phyloP scores from a whole-genome alignment of 2,888 invertebrate genomes.

The Eudasyphora cyanicolor region DNA sequence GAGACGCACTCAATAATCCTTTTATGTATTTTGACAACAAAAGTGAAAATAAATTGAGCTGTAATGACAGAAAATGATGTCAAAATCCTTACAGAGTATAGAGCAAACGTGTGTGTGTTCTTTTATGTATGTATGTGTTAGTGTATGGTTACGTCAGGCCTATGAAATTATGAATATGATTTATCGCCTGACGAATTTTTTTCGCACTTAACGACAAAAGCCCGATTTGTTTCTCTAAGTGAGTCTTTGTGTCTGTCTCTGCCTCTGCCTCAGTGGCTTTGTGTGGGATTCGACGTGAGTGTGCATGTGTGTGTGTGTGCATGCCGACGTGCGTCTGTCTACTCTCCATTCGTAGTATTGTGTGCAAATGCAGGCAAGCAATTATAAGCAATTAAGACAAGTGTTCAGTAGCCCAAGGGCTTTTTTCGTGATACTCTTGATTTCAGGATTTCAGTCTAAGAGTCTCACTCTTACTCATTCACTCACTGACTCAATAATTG shows the following conservation, averaged over 20 bases:
- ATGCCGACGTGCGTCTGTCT: no score
- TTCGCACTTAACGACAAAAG: constrained; percentile 2
- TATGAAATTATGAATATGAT: constrained; percentile 8
- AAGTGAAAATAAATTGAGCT: not conserved
- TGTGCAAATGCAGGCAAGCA: constrained; percentile 9
- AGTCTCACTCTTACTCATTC: not conserved
- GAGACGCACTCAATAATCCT: not conserved
- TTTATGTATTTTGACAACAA: not conserved
- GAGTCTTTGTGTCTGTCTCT: not conserved
- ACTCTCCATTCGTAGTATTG: no score
- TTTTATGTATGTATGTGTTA: no score
- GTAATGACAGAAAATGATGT: constrained; percentile 5
- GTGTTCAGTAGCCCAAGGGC: constrained; percentile 50
- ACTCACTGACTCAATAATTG: not conserved
- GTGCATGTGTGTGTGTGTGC: not conserved
- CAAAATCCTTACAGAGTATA: not conserved
- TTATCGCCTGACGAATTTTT: not conserved
- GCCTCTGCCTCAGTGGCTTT: not conserved
- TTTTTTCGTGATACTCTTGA: not conserved
- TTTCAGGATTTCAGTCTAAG: not conserved
- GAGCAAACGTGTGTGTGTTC: not conserved
- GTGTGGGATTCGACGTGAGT: no score
- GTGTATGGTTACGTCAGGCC: no score
- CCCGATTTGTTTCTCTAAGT: not conserved
- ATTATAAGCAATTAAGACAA: constrained; percentile 28